Percentiles rank a stretch among this genome's conserved stretches.
These are phyloP conservation scores for Chaitophorus viminalis DNA, from an alignment of 2,888 invertebrate genomes.

Conservation along the genomic window DNA sequence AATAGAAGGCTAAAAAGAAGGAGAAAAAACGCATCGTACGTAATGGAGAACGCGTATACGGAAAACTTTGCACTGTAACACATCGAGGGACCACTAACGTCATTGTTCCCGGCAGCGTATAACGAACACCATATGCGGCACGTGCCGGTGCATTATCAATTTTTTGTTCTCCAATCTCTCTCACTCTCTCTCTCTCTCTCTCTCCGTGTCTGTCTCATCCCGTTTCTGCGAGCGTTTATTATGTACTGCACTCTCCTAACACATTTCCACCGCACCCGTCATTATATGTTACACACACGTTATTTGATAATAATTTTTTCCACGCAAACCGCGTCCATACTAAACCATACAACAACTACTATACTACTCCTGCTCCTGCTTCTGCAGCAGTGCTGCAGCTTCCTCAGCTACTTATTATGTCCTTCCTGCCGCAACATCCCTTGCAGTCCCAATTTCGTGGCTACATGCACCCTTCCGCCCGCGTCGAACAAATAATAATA, in stretches of 20 bases:
- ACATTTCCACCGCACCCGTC: slow-evolving; percentile 17
- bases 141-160: slow-evolving; percentile 49
- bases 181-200: not conserved
- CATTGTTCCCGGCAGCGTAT: slow-evolving; percentile 40
- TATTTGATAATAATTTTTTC: slow-evolving; percentile 46
- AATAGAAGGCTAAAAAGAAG: slow-evolving; percentile 1
- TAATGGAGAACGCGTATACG: slow-evolving; percentile 35
- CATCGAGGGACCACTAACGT: slow-evolving; percentile 45
- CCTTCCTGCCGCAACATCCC: not conserved
- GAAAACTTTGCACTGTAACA: slow-evolving; percentile 42
- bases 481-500: not conserved
- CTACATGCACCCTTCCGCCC: not conserved
- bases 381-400: not conserved
- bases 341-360: too few species aligned
- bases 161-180: not conserved
- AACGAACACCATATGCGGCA: slow-evolving; percentile 57
- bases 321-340: not conserved
- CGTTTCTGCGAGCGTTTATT: too few species aligned
- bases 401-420: too few species aligned
- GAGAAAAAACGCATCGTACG: slow-evolving; percentile 33
- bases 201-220: too few species aligned
- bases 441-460: not conserved
- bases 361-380: too few species aligned
- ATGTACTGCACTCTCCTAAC: not conserved
- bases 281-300: not conserved